Percentiles rank a stretch among this genome's conserved stretches.
Evolutionary conservation across 2,797 vertebrate genomes (phyloP).

Genomic region (Sebastes taczanowskii): DNA sequence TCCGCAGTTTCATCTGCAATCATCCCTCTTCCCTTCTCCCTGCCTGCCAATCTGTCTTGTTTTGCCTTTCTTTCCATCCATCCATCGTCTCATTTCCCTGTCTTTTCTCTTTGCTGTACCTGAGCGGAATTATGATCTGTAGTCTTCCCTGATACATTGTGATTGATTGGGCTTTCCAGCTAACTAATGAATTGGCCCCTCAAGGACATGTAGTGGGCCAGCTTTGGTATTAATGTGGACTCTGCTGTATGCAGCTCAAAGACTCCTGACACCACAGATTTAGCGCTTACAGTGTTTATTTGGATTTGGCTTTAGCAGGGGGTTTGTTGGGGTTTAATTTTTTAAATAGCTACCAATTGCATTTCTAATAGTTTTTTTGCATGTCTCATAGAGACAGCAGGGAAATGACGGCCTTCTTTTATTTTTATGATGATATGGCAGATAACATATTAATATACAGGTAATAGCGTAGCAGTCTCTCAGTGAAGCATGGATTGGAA

Average conservation of each 20-base stretch:
- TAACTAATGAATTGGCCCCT: slow-evolving; percentile 79
- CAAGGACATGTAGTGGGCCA: slow-evolving; percentile 67
- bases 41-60: slow-evolving; percentile 44
- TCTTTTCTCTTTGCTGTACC: slow-evolving; percentile 55
- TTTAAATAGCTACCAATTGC: slow-evolving; percentile 50
- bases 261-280: slow-evolving; percentile 68
- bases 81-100: slow-evolving; percentile 43
- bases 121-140: slow-evolving; percentile 69
- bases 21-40: slow-evolving; percentile 45
- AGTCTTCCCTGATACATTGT: slow-evolving; percentile 59
- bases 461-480: not conserved
- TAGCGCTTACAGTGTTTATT: slow-evolving; percentile 63
- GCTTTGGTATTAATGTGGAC: slow-evolving; percentile 63
- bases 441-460: not conserved
- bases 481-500: not conserved
- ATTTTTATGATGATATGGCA: slow-evolving; percentile 1
- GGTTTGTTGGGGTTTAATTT: slow-evolving; percentile 48
- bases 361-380: slow-evolving; percentile 44
- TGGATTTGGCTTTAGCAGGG: slow-evolving; percentile 54
- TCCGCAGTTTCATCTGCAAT: slow-evolving; percentile 24
- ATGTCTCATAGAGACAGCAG: slow-evolving; percentile 1
- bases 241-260: slow-evolving; percentile 67
- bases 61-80: slow-evolving; percentile 44
- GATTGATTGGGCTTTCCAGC: slow-evolving; percentile 73
- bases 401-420: not conserved